Evolutionary conservation across 2,113 vertebrate species (phyloP).

Genomic region (Lepidothrix coronata): DNA sequence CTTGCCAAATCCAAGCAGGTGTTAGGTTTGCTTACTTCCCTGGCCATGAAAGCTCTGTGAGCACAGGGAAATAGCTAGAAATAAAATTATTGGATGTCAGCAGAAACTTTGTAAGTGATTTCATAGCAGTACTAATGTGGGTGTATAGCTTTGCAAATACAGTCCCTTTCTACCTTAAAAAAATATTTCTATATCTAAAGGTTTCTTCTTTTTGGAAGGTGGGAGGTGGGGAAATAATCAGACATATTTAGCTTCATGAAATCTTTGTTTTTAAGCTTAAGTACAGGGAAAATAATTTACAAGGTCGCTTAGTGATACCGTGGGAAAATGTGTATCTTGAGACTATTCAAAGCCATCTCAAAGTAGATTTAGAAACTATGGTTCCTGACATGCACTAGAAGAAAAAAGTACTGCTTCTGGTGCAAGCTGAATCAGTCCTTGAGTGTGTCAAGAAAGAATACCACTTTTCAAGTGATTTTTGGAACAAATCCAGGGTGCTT

Average conservation of each 20-base stretch:
- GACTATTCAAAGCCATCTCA: constrained; percentile 8
- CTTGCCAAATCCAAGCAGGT: constrained; percentile 41
- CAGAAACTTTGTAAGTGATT: constrained; percentile 15
- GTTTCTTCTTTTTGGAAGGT: not conserved
- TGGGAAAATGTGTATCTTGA: not conserved
- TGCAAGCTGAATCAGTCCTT: constrained; percentile 48
- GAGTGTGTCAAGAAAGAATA: constrained; percentile 56
- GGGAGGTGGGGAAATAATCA: not conserved
- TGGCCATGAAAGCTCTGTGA: not conserved
- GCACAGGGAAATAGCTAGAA: constrained; percentile 17
- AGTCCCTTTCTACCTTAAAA: not conserved
- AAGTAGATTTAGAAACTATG: constrained; percentile 16
- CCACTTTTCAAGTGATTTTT: constrained; percentile 68
- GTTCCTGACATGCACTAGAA: not conserved
- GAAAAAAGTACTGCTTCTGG: not conserved
- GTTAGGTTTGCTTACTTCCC: not conserved
- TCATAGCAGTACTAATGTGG: not conserved
- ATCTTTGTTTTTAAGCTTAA: constrained; percentile 11
- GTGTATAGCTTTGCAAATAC: not conserved
- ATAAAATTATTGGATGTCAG: constrained; percentile 16
- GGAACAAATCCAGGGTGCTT: constrained; percentile 64
- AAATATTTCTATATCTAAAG: not conserved
- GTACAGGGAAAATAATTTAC: not conserved
- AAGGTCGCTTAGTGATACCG: not conserved
- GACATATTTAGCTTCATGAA: not conserved